phyloP scores from a whole-genome alignment of 1,140 invertebrate genomes.

The Monomorium pharaonis region DNA sequence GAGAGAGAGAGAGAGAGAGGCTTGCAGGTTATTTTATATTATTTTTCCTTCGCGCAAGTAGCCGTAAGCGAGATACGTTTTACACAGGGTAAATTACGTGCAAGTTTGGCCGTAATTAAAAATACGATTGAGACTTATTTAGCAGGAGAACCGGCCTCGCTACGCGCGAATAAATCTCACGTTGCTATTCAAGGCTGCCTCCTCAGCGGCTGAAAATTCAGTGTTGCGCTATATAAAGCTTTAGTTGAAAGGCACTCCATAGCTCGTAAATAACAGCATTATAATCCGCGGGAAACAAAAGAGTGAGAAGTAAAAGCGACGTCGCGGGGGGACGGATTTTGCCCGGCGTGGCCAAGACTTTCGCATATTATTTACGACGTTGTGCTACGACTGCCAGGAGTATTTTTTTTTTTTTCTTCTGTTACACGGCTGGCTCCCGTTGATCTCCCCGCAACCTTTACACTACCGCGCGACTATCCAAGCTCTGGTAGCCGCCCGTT shows the following conservation, averaged over 20 bases:
- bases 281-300: conserved; percentile 59
- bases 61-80: conserved; percentile 1
- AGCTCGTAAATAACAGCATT: conserved; percentile 57
- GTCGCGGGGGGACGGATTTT: conserved; percentile 58
- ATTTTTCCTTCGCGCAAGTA: conserved; percentile 6
- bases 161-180: conserved; percentile 37
- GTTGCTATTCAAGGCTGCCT: conserved; percentile 17
- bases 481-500: background rate
- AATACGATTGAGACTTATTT: conserved; percentile 50
- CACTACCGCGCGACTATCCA: background rate
- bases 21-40: conserved; percentile 7
- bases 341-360: conserved; percentile 61
- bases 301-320: conserved; percentile 56
- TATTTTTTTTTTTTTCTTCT: conserved; percentile 56
- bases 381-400: conserved; percentile 45
- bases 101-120: conserved; percentile 38
- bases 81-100: conserved; percentile 18
- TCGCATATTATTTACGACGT: conserved; percentile 66
- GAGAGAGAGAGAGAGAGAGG: background rate
- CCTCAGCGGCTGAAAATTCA: conserved; percentile 32
- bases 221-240: conserved; percentile 55
- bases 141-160: background rate
- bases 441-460: conserved; percentile 36
- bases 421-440: conserved; percentile 37
- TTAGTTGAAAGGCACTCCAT: conserved; percentile 54